Base-by-base conservation (phyloP, 2,797 vertebrate genomes). In the Neoniphon sammara region DNA sequence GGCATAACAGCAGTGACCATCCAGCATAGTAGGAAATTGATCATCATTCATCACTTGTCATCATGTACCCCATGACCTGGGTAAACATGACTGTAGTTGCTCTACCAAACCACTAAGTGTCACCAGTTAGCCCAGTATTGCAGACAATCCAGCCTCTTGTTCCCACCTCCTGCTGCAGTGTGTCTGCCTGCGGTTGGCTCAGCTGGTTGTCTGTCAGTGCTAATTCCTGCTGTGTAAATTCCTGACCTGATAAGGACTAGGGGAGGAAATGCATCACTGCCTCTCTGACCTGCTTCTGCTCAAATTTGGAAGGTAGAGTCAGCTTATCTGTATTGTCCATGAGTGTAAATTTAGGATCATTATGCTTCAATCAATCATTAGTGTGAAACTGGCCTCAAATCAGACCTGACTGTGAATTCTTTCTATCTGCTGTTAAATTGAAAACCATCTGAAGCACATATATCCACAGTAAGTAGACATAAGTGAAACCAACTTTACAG, bases 161-260 rank as follows among this genome's bases (percentile, higher is more conserved):
- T 50, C 70, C 79, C 61, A 46, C 78, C 75, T 74, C 53, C 70
- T 55, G 7, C 54, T 77, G 55, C 70, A 8, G 70, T 79, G 79
- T 87, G 84, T 58, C 80, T 59, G 54, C 50, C 66, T 79, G 69
- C 64, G 88, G 86, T 87, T 91, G 87, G 88, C 53, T 59, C 3
- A 56, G 0, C 8, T 0, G 17, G n/a, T 62, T 61, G 62, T 18
- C 10, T 46, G 54, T 69, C 70, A 18, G 57, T 49, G 64, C 7
- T 54, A 23, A 59, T 42, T 55, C 27, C 7, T 25, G 5, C 2
- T 55, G 14, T 23, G 18, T 62, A 61, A 0, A 75, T 77, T 56
- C 2, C 31, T 66, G 49, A 44, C 53, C 57, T 54, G 63, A 0
- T 73, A 54, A 39, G 12, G 54, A 55, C 25, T 23, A 17, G 30